A percentile compares a stretch with the other conserved stretches of the same genome.
These are phyloP conservation scores for Hydrotaea cyrtoneurina DNA, from an alignment of 2,888 invertebrate species.

Conservation along the genomic window DNA sequence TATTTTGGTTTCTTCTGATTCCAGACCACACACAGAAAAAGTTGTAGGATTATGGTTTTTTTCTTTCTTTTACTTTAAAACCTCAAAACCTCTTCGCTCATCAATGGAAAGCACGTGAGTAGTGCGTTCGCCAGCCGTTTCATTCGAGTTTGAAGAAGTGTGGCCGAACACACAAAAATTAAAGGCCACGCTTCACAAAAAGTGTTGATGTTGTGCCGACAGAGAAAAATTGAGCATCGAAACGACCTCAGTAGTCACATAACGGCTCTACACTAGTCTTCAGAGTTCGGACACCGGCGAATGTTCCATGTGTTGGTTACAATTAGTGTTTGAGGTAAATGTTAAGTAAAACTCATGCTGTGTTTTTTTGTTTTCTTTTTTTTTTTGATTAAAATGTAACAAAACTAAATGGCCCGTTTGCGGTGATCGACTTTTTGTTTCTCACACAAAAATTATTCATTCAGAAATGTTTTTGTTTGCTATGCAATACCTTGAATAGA, in stretches of 20 bases:
- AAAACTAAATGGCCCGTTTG: background rate
- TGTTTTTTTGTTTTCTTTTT: no score
- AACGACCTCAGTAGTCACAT: slow-evolving; percentile 2
- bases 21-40: slow-evolving; percentile 62
- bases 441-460: background rate
- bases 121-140: background rate
- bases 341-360: slow-evolving; percentile 1
- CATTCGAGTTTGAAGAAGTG: slow-evolving; percentile 62
- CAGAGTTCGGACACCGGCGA: no score
- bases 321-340: slow-evolving; percentile 19
- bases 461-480: background rate
- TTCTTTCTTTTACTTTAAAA: slow-evolving; percentile 18
- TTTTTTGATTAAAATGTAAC: slow-evolving; percentile 6
- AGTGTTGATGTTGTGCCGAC: slow-evolving; percentile 72
- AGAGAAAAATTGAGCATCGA: slow-evolving; percentile 35
- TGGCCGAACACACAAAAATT: slow-evolving; percentile 71
- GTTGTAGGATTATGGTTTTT: slow-evolving; percentile 29
- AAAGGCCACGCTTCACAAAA: slow-evolving; percentile 72
- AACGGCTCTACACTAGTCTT: slow-evolving; percentile 19
- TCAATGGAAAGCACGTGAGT: slow-evolving; percentile 28
- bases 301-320: no score
- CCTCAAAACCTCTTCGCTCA: slow-evolving; percentile 13
- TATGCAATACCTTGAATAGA: background rate
- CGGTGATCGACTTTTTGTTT: background rate
- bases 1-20: background rate